These are phyloP conservation scores for Zygogramma bicolorata DNA, from an alignment of 2,888 invertebrate genomes.

Conservation along the genomic window DNA sequence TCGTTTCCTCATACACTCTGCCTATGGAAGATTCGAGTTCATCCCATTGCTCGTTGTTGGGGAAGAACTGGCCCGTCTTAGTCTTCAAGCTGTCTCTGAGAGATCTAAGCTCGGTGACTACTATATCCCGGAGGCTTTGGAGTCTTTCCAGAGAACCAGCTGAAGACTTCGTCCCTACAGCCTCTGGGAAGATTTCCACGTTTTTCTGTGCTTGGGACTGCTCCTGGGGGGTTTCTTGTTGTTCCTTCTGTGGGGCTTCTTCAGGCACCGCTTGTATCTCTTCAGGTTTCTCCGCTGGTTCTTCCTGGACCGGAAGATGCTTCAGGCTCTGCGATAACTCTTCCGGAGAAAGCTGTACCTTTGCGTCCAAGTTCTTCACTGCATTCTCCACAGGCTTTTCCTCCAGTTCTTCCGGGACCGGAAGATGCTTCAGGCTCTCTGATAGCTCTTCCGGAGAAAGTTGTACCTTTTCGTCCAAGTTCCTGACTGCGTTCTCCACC, in stretches of 20 bases:
- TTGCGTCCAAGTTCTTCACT: conserved; percentile 55
- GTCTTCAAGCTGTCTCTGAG: conserved; percentile 46
- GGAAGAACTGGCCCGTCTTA: conserved; percentile 32
- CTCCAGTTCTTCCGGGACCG: conserved; percentile 18
- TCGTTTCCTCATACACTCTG: conserved; percentile 45
- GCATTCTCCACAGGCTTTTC: conserved; percentile 18
- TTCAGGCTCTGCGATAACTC: conserved; percentile 39
- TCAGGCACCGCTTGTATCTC: neutral
- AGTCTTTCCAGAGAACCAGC: conserved; percentile 10
- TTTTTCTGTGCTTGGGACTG: conserved; percentile 6
- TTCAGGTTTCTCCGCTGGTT: neutral
- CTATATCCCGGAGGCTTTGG: conserved; percentile 38
- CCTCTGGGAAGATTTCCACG: neutral
- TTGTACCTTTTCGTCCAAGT: conserved; percentile 58
- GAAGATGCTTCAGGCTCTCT: conserved; percentile 36
- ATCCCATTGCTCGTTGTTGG: conserved; percentile 47
- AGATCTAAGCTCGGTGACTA: conserved; percentile 39
- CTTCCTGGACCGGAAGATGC: conserved; percentile 28
- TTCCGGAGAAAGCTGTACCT: conserved; percentile 54
- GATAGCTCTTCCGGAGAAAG: conserved; percentile 47
- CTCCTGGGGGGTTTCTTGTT: neutral
- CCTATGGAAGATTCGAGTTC: conserved; percentile 44
- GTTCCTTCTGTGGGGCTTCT: neutral
- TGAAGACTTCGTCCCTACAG: neutral
- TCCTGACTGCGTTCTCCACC: conserved; percentile 52